Evolutionary conservation across 2,113 vertebrate species (phyloP), one percentile per base, ranked within the genome.

Genomic region (Benitochromis conjunctus): DNA sequence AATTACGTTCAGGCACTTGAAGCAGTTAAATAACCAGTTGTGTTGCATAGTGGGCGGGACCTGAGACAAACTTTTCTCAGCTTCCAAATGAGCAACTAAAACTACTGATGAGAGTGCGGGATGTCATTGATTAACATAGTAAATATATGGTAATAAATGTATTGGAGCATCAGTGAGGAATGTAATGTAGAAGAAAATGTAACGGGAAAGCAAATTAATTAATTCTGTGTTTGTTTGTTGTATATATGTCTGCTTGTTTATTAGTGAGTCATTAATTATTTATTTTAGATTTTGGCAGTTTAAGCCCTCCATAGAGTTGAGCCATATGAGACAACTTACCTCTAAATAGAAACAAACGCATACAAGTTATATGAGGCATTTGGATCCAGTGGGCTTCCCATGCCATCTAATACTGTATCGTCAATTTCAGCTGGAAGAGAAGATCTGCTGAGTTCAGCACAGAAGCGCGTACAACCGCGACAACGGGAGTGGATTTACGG

Each of bases 371-470:
- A 8, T 19, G 48, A 8, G 7, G 3, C 18, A 19, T 9, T 48
- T 51, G 6, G 69, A n/a, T 76, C 69, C 9, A 7, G 46, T 13
- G 55, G 41, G 5, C 53, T 62, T 54, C 18, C 48, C 3, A 11
- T 38, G 48, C 13, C 8, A 51, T 79, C 18, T 60, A 38, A 79
- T 79, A n/a, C 46, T 64, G 77, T 60, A 80, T 60, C 26, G 26
- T 54, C 31, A 77, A 6, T 51, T 85, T 85, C 21, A 71, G 3
- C 26, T 57, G 31, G 12, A 4, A 19, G 41, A 51, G 26, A 51
- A 51, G 46, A 51, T 8, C 6, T 85, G 88, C 86, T 90, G 83
- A 92, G 79, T 31, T 89, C 78, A 91, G 91, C 88, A 9, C 71
- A 51, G 71, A 76, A 46, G 24, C 10, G 2, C 12, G 38, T 6